Base-by-base conservation (phyloP, 2,113 vertebrate species). In the Nasalis larvatus region DNA sequence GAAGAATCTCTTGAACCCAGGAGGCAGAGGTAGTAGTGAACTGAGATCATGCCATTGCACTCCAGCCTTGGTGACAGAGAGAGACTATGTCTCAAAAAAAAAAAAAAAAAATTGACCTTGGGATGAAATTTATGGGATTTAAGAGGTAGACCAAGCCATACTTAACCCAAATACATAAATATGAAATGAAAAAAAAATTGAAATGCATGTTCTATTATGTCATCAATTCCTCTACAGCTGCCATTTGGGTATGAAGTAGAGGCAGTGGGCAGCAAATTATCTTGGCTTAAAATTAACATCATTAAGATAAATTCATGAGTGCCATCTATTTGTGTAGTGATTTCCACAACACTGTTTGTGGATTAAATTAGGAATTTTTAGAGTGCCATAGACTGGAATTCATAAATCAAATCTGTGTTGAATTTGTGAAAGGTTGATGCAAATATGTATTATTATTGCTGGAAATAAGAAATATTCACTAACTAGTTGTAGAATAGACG, bases 381-480 rank as follows among this genome's bases (percentile, higher is more conserved):
- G 49, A 74, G 35, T 68, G 18, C 20, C 35, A 21, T 27, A 68
- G 20, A 63, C 9, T 88, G 21, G 47, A 30, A 94, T 92, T 84
- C 47, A 96, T 63, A 91, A 95, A 86, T n/a, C 35, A 93, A 73
- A 77, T 82, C 27, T 85, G 60, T n/a, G 37, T 27, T 56, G 49
- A 87, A 37, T 68, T 80, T 93, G 88, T 58, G 32, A 89, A 89
- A 89, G 60, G 37, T 81, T 52, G 66, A 58, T 85, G 86, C 30
- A 91, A 84, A 47, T 88, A 73, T 42, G 27, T 27, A 63, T 14
- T 81, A 23, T 74, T 83, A 47, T 49, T 35, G 25, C 32, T 84
- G 25, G 27, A 95, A 91, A 87, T 86, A 96, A 93, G 71, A 89
- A 77, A 82, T 52, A 60, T 27, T 91, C 45, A 84, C 32, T 47